Evolutionary conservation across 23 tunicate species (phyloP).

Genomic region (Styela clava): DNA sequence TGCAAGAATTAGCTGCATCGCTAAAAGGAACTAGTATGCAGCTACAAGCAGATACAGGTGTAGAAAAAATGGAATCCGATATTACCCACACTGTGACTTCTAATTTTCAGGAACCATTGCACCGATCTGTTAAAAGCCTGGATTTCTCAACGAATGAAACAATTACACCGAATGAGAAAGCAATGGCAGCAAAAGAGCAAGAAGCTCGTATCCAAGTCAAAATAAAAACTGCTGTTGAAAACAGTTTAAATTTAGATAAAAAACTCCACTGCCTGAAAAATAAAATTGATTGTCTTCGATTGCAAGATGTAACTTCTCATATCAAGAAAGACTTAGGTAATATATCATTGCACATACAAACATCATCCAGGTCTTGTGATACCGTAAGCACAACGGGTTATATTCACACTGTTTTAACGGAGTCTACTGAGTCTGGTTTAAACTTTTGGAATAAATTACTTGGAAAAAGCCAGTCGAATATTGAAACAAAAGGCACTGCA

Average conservation of each 20-base stretch:
- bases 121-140: conserved; percentile 6
- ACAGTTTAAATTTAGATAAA: background rate
- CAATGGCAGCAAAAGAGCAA: background rate
- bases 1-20: conserved; percentile 86
- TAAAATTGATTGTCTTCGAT: background rate
- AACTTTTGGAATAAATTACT: background rate
- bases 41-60: background rate
- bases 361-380: background rate
- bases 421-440: background rate
- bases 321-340: background rate
- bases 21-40: conserved; percentile 20
- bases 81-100: conserved; percentile 22
- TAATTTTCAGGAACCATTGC: background rate
- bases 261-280: background rate
- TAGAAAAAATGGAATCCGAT: background rate
- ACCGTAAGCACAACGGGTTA: background rate
- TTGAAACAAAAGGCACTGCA: background rate
- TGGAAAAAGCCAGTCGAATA: background rate
- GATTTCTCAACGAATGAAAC: background rate
- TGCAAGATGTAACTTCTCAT: background rate
- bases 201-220: background rate
- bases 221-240: background rate
- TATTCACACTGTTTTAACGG: background rate
- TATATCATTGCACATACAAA: background rate
- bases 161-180: background rate